Evolutionary conservation across 2,113 vertebrate genomes (phyloP), one percentile per base, ranked within the genome.

Genomic region (Pavo muticus): DNA sequence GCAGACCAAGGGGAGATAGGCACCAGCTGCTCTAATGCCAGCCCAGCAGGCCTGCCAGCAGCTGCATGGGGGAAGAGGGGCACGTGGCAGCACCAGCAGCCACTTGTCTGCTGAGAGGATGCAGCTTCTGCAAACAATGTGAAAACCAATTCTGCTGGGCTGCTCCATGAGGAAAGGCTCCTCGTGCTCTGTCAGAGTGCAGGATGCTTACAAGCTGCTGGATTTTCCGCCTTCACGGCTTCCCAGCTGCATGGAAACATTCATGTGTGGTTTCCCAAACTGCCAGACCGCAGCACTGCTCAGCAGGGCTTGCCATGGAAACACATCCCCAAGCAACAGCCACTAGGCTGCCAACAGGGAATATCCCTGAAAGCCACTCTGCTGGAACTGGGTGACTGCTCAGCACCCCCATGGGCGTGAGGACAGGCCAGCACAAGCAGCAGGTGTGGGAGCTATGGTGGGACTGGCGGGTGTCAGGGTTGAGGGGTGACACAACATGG

Each of bases 271-370:
- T 94, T 97, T 95, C 95, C 96, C 95, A 96, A 97, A 91, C 96
- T 96, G 97, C 94, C 96, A 97, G 97, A 95, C 90, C 0, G 5
- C 68, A 83, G 75, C 24, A 50, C 92, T 92, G 94, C 91, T 95
- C 69, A 30, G 65, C 95, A 93, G 94, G 95, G 93, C 96, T 97
- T 91, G 92, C 95, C 95, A 95, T 94, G 95, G 96, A 97, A 97
- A 97, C 97, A 95, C 54, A 9, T 68, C 92, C 95, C 96, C 93
- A 93, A 45, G 94, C 87, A 94, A 64, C 57, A 68, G 37, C 29
- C 91, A 29, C 30, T 3, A 2, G 0, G 30, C 78, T 90, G 78
- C 75, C 56, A 56, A 57, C 45, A 29, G 65, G 70, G 70, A 81
- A 44, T 14, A 20, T 3, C 73, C 64, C 77, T 71, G 70, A 6